These are phyloP conservation scores for Axis porcinus DNA, from an alignment of 2,113 vertebrate genomes.

Conservation along the genomic window DNA sequence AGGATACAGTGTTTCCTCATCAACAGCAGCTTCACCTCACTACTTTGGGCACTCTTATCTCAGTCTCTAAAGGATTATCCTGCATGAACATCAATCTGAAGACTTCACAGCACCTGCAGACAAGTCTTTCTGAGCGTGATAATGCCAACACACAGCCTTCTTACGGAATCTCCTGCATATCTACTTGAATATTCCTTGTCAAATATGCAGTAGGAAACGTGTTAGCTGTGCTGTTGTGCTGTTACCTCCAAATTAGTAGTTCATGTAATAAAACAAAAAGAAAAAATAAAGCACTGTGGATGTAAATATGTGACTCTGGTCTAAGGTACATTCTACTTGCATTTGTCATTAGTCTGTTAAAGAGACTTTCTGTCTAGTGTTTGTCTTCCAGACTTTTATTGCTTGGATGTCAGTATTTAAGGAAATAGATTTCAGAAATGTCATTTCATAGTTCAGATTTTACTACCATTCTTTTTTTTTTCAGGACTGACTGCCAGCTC, in stretches of 20 bases:
- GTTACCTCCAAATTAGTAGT: background rate
- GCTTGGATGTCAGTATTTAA: background rate
- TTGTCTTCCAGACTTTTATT: background rate
- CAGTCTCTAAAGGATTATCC: background rate
- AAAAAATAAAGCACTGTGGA: background rate
- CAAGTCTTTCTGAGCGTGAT: constrained; percentile 37
- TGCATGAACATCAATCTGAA: constrained; percentile 33
- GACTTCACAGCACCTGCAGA: constrained; percentile 26
- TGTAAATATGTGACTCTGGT: background rate
- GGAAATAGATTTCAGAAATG: background rate
- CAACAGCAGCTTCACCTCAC: background rate
- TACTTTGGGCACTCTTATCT: constrained; percentile 37
- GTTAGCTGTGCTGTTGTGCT: background rate
- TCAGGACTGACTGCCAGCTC: background rate
- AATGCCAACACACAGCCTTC: background rate
- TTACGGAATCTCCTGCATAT: background rate
- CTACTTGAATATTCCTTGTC: background rate
- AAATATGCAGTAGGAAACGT: background rate
- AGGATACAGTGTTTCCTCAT: background rate
- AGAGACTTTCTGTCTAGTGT: background rate
- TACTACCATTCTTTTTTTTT: background rate
- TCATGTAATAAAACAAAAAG: background rate
- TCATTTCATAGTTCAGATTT: background rate
- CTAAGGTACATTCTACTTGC: background rate
- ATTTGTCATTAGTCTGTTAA: background rate